Percentiles rank a stretch among this genome's conserved stretches.
phyloP scores from a whole-genome alignment of 2,113 vertebrate species.

The Ascaphus truei region DNA sequence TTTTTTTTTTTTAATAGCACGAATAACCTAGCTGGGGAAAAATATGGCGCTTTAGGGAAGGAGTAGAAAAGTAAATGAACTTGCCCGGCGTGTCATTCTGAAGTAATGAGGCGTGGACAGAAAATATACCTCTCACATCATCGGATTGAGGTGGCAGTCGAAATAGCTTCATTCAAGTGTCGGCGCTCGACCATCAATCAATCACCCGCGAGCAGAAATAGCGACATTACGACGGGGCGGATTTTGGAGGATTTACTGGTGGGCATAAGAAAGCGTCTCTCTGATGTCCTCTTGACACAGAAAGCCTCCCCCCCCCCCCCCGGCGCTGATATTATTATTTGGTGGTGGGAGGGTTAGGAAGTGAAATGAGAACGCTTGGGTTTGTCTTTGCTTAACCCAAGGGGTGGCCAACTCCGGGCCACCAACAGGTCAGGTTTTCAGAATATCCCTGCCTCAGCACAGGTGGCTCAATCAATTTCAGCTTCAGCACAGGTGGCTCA shows the following conservation, averaged over 20 bases:
- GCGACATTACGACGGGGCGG: slow-evolving; percentile 80
- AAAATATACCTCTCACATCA: slow-evolving; percentile 99
- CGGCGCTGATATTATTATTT: slow-evolving; percentile 84
- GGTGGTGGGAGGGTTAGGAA: slow-evolving; percentile 79
- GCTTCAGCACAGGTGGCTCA: no score
- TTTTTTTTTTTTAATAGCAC: slow-evolving; percentile 75
- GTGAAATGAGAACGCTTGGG: slow-evolving; percentile 77
- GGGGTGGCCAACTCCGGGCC: no score
- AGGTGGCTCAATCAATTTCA: no score
- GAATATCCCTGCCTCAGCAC: no score
- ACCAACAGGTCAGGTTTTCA: no score
- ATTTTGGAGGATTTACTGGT: slow-evolving; percentile 98
- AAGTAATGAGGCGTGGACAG: slow-evolving; percentile 99
- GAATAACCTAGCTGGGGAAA: slow-evolving; percentile 80
- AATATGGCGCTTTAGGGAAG: slow-evolving; percentile 98
- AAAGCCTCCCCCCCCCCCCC: no score
- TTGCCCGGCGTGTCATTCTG: slow-evolving; percentile 99
- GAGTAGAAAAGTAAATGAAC: slow-evolving; percentile 97
- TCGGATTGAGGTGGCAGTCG: slow-evolving; percentile 98
- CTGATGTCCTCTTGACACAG: slow-evolving; percentile 94
- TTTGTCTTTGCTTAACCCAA: slow-evolving; percentile 80
- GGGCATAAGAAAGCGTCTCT: slow-evolving; percentile 96
- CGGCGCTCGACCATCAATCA: slow-evolving; percentile 99
- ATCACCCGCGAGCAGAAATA: slow-evolving; percentile 99
- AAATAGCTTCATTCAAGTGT: slow-evolving; percentile 99